Base-by-base conservation (phyloP, 2,113 vertebrate genomes). In the Cryptotis parvus region DNA sequence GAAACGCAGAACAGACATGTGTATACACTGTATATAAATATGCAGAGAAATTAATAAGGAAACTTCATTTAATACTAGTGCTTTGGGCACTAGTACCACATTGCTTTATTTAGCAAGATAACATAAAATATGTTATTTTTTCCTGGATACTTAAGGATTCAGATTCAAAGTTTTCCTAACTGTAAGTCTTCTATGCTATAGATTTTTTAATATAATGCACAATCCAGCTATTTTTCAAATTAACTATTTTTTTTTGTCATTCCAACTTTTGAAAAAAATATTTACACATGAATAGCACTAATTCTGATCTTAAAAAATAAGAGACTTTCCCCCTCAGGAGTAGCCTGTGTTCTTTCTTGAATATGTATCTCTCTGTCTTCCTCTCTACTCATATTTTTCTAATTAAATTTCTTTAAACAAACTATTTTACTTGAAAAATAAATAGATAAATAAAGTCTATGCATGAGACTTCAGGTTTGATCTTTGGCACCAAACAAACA, bases 21-120 rank as follows among this genome's bases (percentile, higher is more conserved):
- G 0, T 58, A 35, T 73, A 20, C 1, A 41, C 7, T 72, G 27
- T 9, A 68, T 35, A 1, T 74, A 77, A 76, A 78, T 58, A 84
- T 12, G 27, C 35, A 78, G 37, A 93, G 58, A 79, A 83, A 94
- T 93, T 95, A 94, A 92, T 87, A 84, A 66, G 86, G 73, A 94
- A 96, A 90, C 73, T 95, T 87, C 33, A 81, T 78, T 90, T 89
- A 90, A 79, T 45, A 58, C 20, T 31, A 69, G 15, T n/a, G 55
- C 91, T 93, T 86, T 29, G 37, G 43, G 73, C 37, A 8, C 9
- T 77, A 35, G 68, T 29, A n/a, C 43, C 27, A 37, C 66, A 87
- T 83, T 87, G 72, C 31, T 77, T 91, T 91, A 41, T 69, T 68
- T 33, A 61, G n/a, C 33, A 83, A 80, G 52, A 79, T 52, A 82